These are phyloP conservation scores for Myotis brandtii DNA, from an alignment of 2,113 vertebrate species.

Conservation along the genomic window DNA sequence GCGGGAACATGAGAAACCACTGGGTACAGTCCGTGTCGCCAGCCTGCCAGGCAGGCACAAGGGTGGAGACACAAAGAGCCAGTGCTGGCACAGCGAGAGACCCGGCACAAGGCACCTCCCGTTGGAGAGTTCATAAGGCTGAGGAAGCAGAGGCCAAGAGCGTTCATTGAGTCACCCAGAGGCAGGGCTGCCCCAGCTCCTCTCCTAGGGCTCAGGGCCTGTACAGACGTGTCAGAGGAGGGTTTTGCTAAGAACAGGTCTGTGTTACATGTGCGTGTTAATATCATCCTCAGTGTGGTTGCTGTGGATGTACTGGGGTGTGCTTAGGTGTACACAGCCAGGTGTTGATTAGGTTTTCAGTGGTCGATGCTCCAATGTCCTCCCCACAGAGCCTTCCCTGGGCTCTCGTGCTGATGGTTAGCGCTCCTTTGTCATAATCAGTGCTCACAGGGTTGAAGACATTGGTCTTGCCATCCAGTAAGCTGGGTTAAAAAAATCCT, in stretches of 20 bases:
- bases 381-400: background rate
- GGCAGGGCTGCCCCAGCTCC: background rate
- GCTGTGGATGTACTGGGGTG: background rate
- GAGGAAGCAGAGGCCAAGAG: background rate
- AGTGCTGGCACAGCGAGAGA: background rate
- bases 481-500: background rate
- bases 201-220: background rate
- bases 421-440: background rate
- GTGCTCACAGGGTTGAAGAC: background rate
- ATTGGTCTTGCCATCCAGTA: background rate
- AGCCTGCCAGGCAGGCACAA: background rate
- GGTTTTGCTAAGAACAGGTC: background rate
- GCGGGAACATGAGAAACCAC: background rate
- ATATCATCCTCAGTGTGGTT: background rate
- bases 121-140: background rate
- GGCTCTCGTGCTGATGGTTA: background rate
- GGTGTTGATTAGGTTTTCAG: conserved; percentile 33
- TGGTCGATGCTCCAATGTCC: background rate
- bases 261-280: background rate
- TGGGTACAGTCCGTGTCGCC: background rate
- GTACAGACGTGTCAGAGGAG: background rate
- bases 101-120: background rate
- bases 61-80: background rate
- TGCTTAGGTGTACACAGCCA: background rate
- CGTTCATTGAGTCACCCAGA: background rate